Percentiles rank a stretch among this genome's conserved stretches.
Evolutionary conservation across 2,888 invertebrate genomes (phyloP).

Genomic region (Drosophila prostipennis): DNA sequence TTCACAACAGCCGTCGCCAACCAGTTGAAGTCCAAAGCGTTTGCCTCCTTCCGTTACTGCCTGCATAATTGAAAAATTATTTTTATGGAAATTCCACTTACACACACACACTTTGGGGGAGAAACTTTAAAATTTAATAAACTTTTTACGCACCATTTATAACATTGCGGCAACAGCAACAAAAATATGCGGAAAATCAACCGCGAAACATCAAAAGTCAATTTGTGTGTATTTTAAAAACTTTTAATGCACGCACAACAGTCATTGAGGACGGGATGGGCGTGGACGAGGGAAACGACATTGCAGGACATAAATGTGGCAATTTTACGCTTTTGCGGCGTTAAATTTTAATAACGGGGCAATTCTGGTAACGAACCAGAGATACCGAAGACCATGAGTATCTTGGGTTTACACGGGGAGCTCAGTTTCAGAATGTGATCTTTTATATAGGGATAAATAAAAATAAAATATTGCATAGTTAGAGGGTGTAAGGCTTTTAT

Average conservation of each 20-base stretch:
- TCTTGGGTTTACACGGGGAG: conserved; percentile 31
- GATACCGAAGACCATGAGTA: conserved; percentile 31
- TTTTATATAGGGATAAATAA: not conserved
- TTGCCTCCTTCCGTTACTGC: conserved; percentile 35
- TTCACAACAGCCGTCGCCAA: conserved; percentile 55
- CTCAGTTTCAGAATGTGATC: not conserved
- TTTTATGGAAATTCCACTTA: conserved; percentile 65
- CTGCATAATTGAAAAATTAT: conserved; percentile 73
- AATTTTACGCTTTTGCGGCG: conserved; percentile 76
- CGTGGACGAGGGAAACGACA: conserved; percentile 39
- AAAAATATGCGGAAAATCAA: conserved; percentile 64
- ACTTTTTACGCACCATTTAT: conserved; percentile 78
- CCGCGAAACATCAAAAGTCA: conserved; percentile 80
- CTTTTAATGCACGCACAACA: conserved; percentile 67
- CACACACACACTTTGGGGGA: conserved; percentile 16
- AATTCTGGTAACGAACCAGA: conserved; percentile 53
- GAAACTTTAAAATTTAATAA: conserved; percentile 77
- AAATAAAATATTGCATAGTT: too few species aligned
- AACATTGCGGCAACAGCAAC: conserved; percentile 18
- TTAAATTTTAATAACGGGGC: conserved; percentile 75
- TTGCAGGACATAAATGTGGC: conserved; percentile 72
- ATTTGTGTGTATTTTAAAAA: conserved; percentile 75
- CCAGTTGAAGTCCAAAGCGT: conserved; percentile 51
- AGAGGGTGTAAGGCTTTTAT: too few species aligned
- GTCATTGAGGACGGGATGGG: conserved; percentile 1